Percentiles rank a stretch among this genome's conserved stretches.
These are phyloP conservation scores for Luidia sarsii DNA, from an alignment of 53 echinoderm and acorn worm species.

Conservation along the genomic window DNA sequence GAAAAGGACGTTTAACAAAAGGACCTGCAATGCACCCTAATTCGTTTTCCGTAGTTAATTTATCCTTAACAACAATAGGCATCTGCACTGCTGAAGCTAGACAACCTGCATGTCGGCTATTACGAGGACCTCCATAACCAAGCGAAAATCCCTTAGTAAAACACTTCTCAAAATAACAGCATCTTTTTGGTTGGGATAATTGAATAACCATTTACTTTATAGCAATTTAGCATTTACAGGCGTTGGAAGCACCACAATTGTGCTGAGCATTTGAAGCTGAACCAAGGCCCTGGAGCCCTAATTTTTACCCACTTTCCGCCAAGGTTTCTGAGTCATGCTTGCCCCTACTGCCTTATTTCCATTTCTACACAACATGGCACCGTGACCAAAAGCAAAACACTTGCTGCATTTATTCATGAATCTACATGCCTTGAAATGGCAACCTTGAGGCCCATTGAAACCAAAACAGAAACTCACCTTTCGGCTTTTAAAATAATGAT, in stretches of 20 bases:
- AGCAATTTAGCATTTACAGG: slow-evolving; percentile 4
- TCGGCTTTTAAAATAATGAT: background rate
- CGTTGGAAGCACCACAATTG: slow-evolving; percentile 13
- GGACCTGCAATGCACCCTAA: slow-evolving; percentile 48
- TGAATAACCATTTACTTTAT: background rate
- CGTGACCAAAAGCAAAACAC: background rate
- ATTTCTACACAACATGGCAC: background rate
- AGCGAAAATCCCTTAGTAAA: slow-evolving; percentile 26
- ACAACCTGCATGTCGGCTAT: background rate
- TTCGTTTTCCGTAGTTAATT: slow-evolving; percentile 13
- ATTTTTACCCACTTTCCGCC: background rate
- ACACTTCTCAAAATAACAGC: background rate
- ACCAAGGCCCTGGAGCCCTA: background rate
- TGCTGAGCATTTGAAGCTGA: slow-evolving; percentile 11
- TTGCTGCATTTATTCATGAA: slow-evolving; percentile 10
- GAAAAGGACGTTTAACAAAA: slow-evolving; percentile 34
- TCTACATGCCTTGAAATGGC: background rate
- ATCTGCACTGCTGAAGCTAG: background rate
- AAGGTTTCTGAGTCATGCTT: slow-evolving; percentile 6
- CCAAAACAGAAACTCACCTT: slow-evolving; percentile 23
- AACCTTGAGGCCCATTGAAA: background rate
- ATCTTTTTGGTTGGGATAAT: slow-evolving; percentile 26
- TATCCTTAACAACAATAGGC: slow-evolving; percentile 8
- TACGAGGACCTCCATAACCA: slow-evolving; percentile 16
- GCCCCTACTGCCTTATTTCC: background rate